Evolutionary conservation across 92 coral and sea anemone genomes (phyloP), one percentile per base, ranked within the genome.

Genomic region (Umimayanthus chanpuru): DNA sequence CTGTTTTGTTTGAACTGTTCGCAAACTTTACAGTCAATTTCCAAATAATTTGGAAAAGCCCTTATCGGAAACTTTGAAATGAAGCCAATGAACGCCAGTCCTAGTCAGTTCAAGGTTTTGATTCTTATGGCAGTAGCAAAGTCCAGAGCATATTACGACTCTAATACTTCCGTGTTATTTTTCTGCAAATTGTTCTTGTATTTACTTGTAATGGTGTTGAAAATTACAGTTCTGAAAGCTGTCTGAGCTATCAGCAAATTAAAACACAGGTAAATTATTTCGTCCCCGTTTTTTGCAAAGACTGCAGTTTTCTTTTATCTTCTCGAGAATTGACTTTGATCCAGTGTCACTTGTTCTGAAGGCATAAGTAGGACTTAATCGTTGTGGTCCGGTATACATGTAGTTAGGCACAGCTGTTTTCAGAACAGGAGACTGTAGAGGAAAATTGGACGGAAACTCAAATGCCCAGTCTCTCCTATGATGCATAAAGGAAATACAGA

Each of bases 361-460:
- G 2, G 41, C 4, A 2, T 26, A 29, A 23, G 38, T 38, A 66
- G 23, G 28, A 6, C 18, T 82, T 30, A 30, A 5, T 5, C 26
- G 55, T 83, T 32, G 78, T 43, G 30, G 2, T 16, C 20, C 58
- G 32, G 77, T 41, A 25, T 11, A 32, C 36, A 32, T 32, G 36
- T 32, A 55, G 68, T 18, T 21, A 5, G 68, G 68, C 26, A 80
- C 65, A 28, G 25, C 39, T 44, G 58, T 25, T 44, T 11, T 47
- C 64, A 83, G 32, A 28, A 29, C 44, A 14, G 87, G 87, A 21
- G 4, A 15, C 1, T 30, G 40, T 28, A 0, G 21, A 49, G 87
- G 87, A 47, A 83, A 83, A 50, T 41, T 71, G 4, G 78, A 30
- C 43, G 87, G 87, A 67, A 83, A 83, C 72, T 81, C 85, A 65